Base-by-base conservation (phyloP, 2,113 vertebrate genomes). In the Blennius ocellaris region DNA sequence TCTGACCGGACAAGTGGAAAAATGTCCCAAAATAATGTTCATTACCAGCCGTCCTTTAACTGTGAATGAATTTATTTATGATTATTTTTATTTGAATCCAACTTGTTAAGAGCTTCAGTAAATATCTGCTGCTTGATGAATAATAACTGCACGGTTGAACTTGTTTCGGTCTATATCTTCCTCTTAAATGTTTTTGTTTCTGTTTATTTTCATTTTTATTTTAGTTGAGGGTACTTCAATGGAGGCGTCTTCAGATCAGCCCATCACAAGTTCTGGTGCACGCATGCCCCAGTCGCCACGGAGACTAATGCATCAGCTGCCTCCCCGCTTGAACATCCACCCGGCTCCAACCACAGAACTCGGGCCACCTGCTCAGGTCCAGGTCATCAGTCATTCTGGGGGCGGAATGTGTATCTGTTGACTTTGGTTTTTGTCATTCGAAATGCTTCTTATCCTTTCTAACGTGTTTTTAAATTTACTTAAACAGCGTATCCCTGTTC, bases 211-310 rank as follows among this genome's bases (percentile, higher is more conserved):
- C 21, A 30, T 30, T 30, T 30, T 30, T 61, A 14, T 67, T 87
- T 11, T 14, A 98, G 97, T 95, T 43, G 96, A 97, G 67, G 86
- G 93, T 2, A 87, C 90, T 59, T 36, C 92, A 1, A 87, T 94
- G 6, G 97, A 97, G 67, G 92, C 92, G 0, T 84, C 95, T 53
- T 86, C 94, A 8, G 97, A 98, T n/a, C 92, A 95, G 49, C 94
- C 96, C 11, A 94, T 96, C 8, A 93, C 94, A 0, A 96, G 95
- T 8, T 97, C 96, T 0, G 94, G 93, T 3, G 91, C 95, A 5
- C 93, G 96, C 9, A 94, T 94, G 11, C 96, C 96, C 0, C 97
- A 95, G 81, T 97, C 97, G 0, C 96, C 97, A 1, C 89, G 97
- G 50, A 94, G 97, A 64, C 95, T 93, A 0, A 92, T 96, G 0